Conservation (phyloP, 64 coral and sea anemone genomes). For the Porites lutea region DNA sequence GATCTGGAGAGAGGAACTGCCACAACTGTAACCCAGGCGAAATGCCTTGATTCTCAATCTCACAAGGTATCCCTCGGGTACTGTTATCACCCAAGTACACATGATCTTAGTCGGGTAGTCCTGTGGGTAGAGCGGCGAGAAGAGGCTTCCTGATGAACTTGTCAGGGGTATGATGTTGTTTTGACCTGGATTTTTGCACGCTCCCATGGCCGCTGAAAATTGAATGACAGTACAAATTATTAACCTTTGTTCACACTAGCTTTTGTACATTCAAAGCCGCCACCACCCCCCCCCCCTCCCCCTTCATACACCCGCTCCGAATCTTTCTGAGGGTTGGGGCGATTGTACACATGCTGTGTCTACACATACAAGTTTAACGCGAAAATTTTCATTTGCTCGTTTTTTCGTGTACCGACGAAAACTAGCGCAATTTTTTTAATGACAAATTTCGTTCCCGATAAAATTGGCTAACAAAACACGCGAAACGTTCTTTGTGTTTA, state of each 20-base stretch:
- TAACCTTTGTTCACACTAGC: background rate
- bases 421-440: too few species aligned
- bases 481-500: too few species aligned
- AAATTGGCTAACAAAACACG: too few species aligned
- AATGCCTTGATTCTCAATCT: background rate
- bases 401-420: too few species aligned
- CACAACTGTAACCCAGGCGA: background rate
- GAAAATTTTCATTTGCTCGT: too few species aligned
- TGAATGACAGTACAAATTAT: background rate
- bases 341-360: too few species aligned
- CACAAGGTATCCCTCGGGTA: conserved; percentile 23
- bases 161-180: background rate
- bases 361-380: too few species aligned
- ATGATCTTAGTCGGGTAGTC: background rate
- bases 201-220: conserved; percentile 7
- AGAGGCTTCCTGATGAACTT: background rate
- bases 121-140: conserved; percentile 40
- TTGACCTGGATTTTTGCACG: background rate
- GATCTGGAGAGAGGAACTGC: background rate
- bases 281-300: too few species aligned
- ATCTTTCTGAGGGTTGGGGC: too few species aligned
- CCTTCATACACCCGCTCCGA: too few species aligned
- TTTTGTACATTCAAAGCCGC: too few species aligned
- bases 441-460: too few species aligned
- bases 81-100: conserved; percentile 58